Percentiles rank a stretch among this genome's conserved stretches.
These are phyloP conservation scores for Papilio demoleus DNA, from an alignment of 2,888 invertebrate genomes.

Conservation along the genomic window DNA sequence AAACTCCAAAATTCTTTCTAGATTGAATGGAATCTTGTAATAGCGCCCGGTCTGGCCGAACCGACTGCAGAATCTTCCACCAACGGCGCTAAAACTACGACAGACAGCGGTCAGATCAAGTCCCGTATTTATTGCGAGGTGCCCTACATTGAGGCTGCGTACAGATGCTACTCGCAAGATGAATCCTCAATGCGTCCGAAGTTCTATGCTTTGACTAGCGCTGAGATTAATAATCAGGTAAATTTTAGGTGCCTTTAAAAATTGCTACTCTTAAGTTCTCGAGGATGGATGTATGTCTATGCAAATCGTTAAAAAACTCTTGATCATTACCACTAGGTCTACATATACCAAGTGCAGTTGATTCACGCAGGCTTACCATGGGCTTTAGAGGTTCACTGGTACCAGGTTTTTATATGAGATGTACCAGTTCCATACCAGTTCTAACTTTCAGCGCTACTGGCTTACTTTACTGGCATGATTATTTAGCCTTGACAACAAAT, in stretches of 20 bases:
- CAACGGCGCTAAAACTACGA: slow-evolving; percentile 60
- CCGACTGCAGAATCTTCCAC: slow-evolving; percentile 62
- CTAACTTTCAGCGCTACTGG: too few relatives aligned
- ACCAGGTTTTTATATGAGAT: too few relatives aligned
- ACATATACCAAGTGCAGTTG: too few relatives aligned
- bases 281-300: too few relatives aligned
- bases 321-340: too few relatives aligned
- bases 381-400: too few relatives aligned
- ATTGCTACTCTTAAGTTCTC: too few relatives aligned
- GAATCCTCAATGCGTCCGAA: slow-evolving; percentile 92
- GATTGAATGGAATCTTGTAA: slow-evolving; percentile 81
- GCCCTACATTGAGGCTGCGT: slow-evolving; percentile 74
- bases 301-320: too few relatives aligned
- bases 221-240: slow-evolving; percentile 86
- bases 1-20: slow-evolving; percentile 52
- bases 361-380: too few relatives aligned
- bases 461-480: too few relatives aligned
- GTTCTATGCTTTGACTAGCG: slow-evolving; percentile 94
- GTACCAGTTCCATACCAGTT: too few relatives aligned
- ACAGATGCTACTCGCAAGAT: slow-evolving; percentile 74
- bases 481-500: too few relatives aligned
- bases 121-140: slow-evolving; percentile 78
- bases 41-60: slow-evolving; percentile 74
- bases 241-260: background rate
- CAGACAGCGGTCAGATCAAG: slow-evolving; percentile 64